Base-by-base conservation (phyloP, 2,888 invertebrate genomes). In the Ceriagrion tenellum region DNA sequence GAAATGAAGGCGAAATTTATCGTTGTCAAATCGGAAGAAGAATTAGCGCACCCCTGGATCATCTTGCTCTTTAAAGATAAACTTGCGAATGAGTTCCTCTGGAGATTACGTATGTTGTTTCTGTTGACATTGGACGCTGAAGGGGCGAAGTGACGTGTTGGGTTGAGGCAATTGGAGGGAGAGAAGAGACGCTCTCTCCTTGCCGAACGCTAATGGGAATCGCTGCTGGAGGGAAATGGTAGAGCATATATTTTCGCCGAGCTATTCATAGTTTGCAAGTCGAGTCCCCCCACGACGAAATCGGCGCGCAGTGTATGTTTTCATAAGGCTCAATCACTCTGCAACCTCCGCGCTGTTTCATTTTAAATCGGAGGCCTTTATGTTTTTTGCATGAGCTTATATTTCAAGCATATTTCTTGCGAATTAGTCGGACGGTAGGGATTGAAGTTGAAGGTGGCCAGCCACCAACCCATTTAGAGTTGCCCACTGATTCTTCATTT, bases 221-320 rank as follows among this genome's bases (percentile, higher is more conserved):
- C 81, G 81, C 81, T 81, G 81, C 35, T 81, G 81, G 81, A 81
- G 81, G 81, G 30, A 35, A 16, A 35, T 16, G 18, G 69, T 13
- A 18, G 30, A 59, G 81, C 30, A 81, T 81, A 16, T 81, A 81
- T 81, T 81, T 81, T 81, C n/a, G 30, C 81, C 81, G 13, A 18
- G 81, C 81, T 81, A 81, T 81, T 81, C 81, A 35, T 81, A 81
- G 81, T 81, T 81, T 18, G 81, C 81, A 35, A 81, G 81, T 81
- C 18, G n/a, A 35, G 13, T 18, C 81, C 30, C 35, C 81, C 35
- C 81, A 35, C 81, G 81, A 35, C 8, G 35, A 30, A 35, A 35
- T 30, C 30, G 13, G 81, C 35, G 81, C 69, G 69, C 20, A 81
- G 35, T 81, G 30, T 35, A 35, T 81, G 23, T 30, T 35, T 81